Evolutionary conservation across 1,140 invertebrate species (phyloP).

Genomic region (Bombus terrestris): DNA sequence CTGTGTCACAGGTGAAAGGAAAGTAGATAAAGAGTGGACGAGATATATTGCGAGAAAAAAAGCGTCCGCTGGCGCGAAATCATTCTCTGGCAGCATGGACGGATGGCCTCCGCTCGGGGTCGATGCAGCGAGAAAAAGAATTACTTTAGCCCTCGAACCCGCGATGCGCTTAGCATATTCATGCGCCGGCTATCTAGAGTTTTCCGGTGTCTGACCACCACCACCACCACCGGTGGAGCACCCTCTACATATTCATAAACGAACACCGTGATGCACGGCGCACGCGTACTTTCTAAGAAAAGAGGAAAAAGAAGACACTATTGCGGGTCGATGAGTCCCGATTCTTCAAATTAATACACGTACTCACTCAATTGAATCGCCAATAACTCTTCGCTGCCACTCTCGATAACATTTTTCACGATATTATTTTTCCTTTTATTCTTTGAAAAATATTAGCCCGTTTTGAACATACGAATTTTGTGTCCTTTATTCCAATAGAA

Average conservation of each 20-base stretch:
- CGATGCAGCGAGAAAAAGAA: constrained; percentile 52
- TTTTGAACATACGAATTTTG: neutral
- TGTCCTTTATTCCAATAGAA: neutral
- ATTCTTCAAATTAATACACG: neutral
- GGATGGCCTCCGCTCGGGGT: constrained; percentile 8
- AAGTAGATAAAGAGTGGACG: constrained; percentile 25
- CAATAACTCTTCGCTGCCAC: neutral
- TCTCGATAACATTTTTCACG: neutral
- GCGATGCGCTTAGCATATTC: constrained; percentile 72
- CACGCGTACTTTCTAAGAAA: constrained; percentile 27
- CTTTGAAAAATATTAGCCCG: neutral
- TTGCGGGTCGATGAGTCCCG: neutral
- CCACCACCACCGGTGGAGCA: constrained; percentile 15
- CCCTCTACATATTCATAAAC: constrained; percentile 74
- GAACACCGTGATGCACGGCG: constrained; percentile 48
- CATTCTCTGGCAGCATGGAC: neutral
- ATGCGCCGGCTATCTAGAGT: constrained; percentile 67
- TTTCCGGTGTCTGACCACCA: constrained; percentile 74
- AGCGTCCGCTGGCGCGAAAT: constrained; percentile 6
- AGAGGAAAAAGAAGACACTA: neutral
- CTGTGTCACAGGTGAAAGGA: constrained; percentile 9
- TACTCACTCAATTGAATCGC: constrained; percentile 1
- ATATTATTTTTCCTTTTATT: neutral
- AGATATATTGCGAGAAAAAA: neutral
- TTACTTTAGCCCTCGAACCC: constrained; percentile 55